Evolutionary conservation across 2,888 invertebrate genomes (phyloP).

Genomic region (Macrophya alboannulata): DNA sequence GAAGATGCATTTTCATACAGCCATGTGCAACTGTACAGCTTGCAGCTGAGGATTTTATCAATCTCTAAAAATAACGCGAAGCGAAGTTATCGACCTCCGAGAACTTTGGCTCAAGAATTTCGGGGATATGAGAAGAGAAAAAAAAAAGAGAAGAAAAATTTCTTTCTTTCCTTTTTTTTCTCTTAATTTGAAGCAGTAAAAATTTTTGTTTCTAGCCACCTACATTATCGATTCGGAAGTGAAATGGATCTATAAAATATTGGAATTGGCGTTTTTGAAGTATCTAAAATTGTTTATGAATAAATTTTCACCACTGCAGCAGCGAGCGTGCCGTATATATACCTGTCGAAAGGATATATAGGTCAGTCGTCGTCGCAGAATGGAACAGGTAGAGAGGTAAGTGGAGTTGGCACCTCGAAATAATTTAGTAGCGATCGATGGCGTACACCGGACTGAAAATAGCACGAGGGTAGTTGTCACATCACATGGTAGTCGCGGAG

Average conservation of each 20-base stretch:
- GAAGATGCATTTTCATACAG: not conserved
- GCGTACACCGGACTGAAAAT: slow-evolving; percentile 73
- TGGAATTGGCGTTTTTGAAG: not conserved
- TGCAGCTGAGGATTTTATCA: not conserved
- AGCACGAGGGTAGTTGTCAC: slow-evolving; percentile 62
- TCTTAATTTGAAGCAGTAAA: too few species aligned
- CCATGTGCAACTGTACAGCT: slow-evolving; percentile 17
- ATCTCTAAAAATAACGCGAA: not conserved
- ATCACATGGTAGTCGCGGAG: not conserved
- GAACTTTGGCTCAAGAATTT: not conserved
- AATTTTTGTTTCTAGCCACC: too few species aligned
- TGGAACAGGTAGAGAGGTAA: slow-evolving; percentile 50
- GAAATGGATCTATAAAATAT: not conserved
- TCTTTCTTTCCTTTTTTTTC: not conserved
- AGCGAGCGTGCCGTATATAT: not conserved
- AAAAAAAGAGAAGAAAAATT: not conserved
- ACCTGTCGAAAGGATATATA: slow-evolving; percentile 45
- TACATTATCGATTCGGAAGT: not conserved
- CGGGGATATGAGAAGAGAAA: not conserved
- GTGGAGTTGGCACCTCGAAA: slow-evolving; percentile 71
- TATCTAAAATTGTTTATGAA: slow-evolving; percentile 16
- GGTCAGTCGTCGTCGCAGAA: slow-evolving; percentile 34
- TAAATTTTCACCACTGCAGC: not conserved
- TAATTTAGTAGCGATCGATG: slow-evolving; percentile 79
- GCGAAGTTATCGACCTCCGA: not conserved